These are phyloP conservation scores for Lagopus muta DNA, from an alignment of 2,113 vertebrate genomes.

Conservation along the genomic window DNA sequence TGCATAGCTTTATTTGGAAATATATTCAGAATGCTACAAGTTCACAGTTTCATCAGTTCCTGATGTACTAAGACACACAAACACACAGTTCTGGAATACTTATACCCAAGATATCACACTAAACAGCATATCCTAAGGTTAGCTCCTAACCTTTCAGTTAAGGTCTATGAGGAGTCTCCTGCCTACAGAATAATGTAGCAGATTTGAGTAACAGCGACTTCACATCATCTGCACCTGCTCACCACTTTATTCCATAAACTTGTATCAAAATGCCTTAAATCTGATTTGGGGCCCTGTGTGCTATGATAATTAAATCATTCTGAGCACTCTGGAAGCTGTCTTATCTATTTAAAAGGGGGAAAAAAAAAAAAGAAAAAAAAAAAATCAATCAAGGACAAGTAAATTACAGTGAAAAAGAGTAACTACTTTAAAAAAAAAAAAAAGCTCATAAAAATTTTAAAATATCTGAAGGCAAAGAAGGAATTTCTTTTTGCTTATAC, in stretches of 20 bases:
- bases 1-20: slow-evolving; percentile 5
- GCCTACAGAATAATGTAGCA: slow-evolving; percentile 16
- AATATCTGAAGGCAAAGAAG: background rate
- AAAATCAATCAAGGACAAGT: slow-evolving; percentile 69
- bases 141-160: slow-evolving; percentile 57
- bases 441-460: background rate
- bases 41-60: slow-evolving; percentile 7
- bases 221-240: slow-evolving; percentile 59
- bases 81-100: background rate
- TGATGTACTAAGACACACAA: background rate
- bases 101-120: slow-evolving; percentile 9
- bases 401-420: slow-evolving; percentile 53
- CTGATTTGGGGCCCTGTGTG: slow-evolving; percentile 69
- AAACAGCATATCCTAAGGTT: slow-evolving; percentile 33
- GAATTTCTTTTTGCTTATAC: background rate
- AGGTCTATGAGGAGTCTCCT: slow-evolving; percentile 7
- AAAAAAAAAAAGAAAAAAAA: slow-evolving; percentile 27
- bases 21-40: background rate
- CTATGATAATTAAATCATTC: slow-evolving; percentile 80
- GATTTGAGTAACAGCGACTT: slow-evolving; percentile 31
- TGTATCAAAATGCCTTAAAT: slow-evolving; percentile 71
- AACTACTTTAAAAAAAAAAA: background rate
- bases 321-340: slow-evolving; percentile 61
- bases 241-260: slow-evolving; percentile 45
- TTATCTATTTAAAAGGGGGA: slow-evolving; percentile 67